Base-by-base conservation (phyloP, 1,140 invertebrate species). In the Drusus annulatus region DNA sequence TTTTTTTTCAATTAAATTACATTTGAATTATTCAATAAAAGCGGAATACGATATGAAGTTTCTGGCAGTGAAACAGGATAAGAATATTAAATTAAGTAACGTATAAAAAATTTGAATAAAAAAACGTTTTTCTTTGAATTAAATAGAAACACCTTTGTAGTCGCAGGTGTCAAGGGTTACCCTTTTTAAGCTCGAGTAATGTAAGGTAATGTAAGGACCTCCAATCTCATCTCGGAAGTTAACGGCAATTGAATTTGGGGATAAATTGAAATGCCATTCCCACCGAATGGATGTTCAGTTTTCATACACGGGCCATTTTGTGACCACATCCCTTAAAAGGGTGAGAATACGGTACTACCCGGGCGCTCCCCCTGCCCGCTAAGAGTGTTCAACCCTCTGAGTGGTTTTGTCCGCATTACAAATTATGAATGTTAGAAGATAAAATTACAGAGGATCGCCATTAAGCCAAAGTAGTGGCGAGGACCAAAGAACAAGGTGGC, bases 371-470 rank as follows among this genome's bases (percentile, higher is more conserved):
- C 36, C 36, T 45, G 10, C 10, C 36, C 36, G 13, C 13, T 2
- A 10, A 45, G 5, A 45, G 13, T 6, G 56, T 60, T 23, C 17
- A 60, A 65, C 62, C 25, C 28, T 31, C 25, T 65, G 62, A 65
- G 62, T 65, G 62, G 10, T 65, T 65, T 65, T 65, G 62, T 65
- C 62, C 62, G 62, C 62, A 65, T 65, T 65, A 65, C 21, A 65
- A 65, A 65, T 65, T 65, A 65, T 65, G 62, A 65, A 65, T 65
- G 62, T 65, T 65, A 65, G 62, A 16, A 65, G 62, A 36, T 21
- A 36, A 65, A 25, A 65, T 65, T 25, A 31, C 10, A 31, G 62
- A 15, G 25, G 62, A 5, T 65, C 23, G 62, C 62, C 62, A 65
- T 65, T 65, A 65, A 25, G 28, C 62, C n/a, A 16, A 65, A 31